Base-by-base conservation (phyloP, 2,797 vertebrate species). In the Takifugu rubripes region DNA sequence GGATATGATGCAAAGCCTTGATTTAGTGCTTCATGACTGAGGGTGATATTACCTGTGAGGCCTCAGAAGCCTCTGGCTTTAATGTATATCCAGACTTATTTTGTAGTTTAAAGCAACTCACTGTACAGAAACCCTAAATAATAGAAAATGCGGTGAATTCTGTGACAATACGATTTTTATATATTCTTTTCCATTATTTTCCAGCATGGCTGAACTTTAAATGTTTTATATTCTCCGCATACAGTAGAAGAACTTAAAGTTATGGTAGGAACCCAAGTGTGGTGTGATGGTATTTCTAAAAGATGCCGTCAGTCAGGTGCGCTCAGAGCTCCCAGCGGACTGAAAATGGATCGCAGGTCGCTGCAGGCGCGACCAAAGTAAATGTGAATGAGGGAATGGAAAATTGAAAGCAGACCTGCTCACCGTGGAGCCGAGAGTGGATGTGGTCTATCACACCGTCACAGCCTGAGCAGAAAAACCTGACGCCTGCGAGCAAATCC, bases 71-170 rank as follows among this genome's bases (percentile, higher is more conserved):
- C 42, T 43, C 16, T 16, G 16, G 17, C 43, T 17, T 44, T 17
- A 17, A 44, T 44, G 16, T 5, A 16, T 17, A 12, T 56, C 24
- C 26, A 42, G 6, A 46, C 25, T 45, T 33, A 29, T 25, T 17
- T 21, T 59, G 31, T 43, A 54, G 27, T 4, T 29, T 24, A 31
- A 48, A 56, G 31, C 21, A 49, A 49, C 49, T 54, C 40, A 25
- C 11, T n/a, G 27, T 12, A 24, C 36, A 25, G 14, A 50, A 27
- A 9, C 12, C 12, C 42, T 16, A 43, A 43, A 43, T 16, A 43
- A 43, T 43, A 16, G 42, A 43, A 43, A 16, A 43, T 6, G 15
- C 6, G 15, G 43, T 17, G 16, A 6, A 2, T 2, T n/a, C 16
- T 6, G 42, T 2, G 14, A 8, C 43, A 2, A 16, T 16, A 3